Evolutionary conservation across 2,797 vertebrate genomes (phyloP).

Genomic region (Chelonia mydas): DNA sequence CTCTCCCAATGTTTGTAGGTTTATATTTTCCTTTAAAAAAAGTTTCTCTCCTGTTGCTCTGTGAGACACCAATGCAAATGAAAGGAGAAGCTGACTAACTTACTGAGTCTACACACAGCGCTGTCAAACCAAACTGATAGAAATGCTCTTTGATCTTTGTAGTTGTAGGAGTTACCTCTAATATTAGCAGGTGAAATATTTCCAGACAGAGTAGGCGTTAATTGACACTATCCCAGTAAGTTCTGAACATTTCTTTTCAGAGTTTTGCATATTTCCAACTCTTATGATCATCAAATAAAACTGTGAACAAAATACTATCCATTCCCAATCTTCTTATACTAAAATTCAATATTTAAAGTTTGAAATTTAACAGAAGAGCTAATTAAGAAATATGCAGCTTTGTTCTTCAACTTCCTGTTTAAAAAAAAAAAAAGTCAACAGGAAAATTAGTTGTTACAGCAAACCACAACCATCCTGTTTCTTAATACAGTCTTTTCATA

Average conservation of each 20-base stretch:
- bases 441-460: constrained; percentile 85
- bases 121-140: background rate
- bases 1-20: background rate
- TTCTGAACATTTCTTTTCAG: background rate
- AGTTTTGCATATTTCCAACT: constrained; percentile 5
- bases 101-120: background rate
- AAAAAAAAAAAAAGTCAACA: constrained; percentile 83
- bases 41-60: background rate
- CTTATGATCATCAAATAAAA: background rate
- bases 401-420: constrained; percentile 85
- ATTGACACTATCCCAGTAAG: background rate
- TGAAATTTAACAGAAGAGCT: constrained; percentile 75
- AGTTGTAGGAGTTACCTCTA: background rate
- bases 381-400: constrained; percentile 74
- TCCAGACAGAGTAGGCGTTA: background rate
- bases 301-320: background rate
- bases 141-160: background rate
- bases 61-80: background rate
- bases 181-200: fast-evolving
- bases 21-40: background rate
- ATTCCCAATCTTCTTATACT: constrained; percentile 1
- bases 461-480: constrained; percentile 88
- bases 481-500: constrained; percentile 78
- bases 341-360: constrained; percentile 67
- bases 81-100: background rate